Evolutionary conservation across 2,797 vertebrate genomes (phyloP), one percentile per base, ranked within the genome.

Genomic region (Anableps anableps): DNA sequence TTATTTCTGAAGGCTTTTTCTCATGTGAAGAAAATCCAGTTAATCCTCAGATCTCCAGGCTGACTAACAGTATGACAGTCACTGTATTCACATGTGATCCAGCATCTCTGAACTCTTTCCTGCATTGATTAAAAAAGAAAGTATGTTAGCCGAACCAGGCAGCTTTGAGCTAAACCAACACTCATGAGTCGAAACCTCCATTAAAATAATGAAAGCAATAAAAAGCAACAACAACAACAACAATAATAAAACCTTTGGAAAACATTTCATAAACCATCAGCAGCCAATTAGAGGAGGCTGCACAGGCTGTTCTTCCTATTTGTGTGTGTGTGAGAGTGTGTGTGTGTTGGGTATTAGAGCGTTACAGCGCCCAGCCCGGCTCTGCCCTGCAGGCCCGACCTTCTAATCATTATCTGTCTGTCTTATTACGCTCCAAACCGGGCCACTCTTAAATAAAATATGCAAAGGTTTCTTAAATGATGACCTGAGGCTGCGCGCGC

Each of bases 391-490:
- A 99, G 98, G 97, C 95, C 96, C 97, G 97, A 99, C 98, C 98
- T 99, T 99, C 98, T 98, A 99, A 99, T 99, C 98, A 99, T 99
- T 99, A 99, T 99, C 98, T 99, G 98, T 99, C 98, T 99, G 98
- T 98, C 98, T 99, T 99, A 99, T 99, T 99, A 99, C 98, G 98
- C 98, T 98, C 97, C 98, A 98, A 99, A 99, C 98, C 98, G 97
- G 98, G 98, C 98, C 98, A 99, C 97, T 99, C 99, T 99, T 99
- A 99, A 99, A 99, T 99, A 99, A 99, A 99, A 99, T 99, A 99
- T 99, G 98, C 98, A 99, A 99, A 99, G 98, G 98, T 99, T 99
- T 99, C 98, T 99, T 99, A 99, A 99, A 99, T 99, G 98, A 99
- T 99, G 97, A 99, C 98, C 98, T 96, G 96, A 96, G 98, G 98